Percentiles rank a stretch among this genome's conserved stretches.
phyloP scores from a whole-genome alignment of 2,113 vertebrate species.

The Malurus elegans region DNA sequence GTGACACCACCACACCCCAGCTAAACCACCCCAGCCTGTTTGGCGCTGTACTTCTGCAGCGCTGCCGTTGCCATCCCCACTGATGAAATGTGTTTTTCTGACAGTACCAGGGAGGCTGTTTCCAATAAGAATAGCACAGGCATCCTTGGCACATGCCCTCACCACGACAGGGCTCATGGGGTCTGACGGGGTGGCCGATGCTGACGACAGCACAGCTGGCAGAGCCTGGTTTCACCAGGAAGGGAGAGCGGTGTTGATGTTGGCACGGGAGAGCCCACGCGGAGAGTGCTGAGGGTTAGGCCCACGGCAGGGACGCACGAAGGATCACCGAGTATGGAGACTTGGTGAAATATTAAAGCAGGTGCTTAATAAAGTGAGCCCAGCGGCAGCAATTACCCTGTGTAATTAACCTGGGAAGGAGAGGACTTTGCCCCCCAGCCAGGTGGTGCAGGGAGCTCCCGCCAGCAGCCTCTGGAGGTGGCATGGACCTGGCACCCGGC shows the following conservation, averaged over 20 bases:
- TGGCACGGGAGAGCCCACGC: accelerated
- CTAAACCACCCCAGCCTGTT: slow-evolving; percentile 53
- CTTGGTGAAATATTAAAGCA: slow-evolving; percentile 45
- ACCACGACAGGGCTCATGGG: accelerated
- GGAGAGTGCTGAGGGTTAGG: neutral
- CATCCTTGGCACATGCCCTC: neutral
- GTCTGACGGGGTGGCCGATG: accelerated
- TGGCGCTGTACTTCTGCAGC: neutral
- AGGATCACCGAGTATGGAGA: neutral
- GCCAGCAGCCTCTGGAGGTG: neutral
- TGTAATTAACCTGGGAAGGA: slow-evolving; percentile 22
- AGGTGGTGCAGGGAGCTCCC: neutral
- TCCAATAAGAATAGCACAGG: neutral
- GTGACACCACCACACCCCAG: slow-evolving; percentile 30
- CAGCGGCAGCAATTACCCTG: neutral
- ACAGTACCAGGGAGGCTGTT: neutral
- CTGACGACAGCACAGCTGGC: accelerated
- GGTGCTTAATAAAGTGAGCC: neutral
- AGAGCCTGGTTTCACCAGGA: accelerated
- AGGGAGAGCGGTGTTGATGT: accelerated
- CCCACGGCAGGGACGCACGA: neutral
- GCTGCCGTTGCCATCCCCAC: neutral
- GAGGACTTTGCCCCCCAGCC: slow-evolving; percentile 27
- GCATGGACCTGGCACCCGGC: accelerated
- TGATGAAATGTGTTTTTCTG: neutral